Base-by-base conservation (phyloP, 2,113 vertebrate species). In the Rhodinocichla rosea region DNA sequence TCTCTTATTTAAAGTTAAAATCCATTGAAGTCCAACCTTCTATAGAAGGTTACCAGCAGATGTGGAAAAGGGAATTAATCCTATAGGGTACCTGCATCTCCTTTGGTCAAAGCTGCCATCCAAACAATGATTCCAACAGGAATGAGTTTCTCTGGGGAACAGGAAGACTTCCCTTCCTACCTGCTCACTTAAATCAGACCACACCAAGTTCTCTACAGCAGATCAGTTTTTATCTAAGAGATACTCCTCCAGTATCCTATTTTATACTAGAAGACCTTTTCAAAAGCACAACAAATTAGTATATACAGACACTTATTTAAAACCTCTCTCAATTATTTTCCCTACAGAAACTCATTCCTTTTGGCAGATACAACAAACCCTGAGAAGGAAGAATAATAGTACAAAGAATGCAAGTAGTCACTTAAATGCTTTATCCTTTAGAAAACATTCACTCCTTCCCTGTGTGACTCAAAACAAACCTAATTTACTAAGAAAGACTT, bases 361-460 rank as follows among this genome's bases (percentile, higher is more conserved):
- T 20, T 13, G 35, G 67, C 14, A 78, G 39, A 39, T 67, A 26
- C 1, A 63, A 64, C 45, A 83, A 89, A 35, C 10, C 11, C 55
- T 1, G 19, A 69, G 64, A 89, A 91, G 37, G 27, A 86, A 47
- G n/a, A 81, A 65, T 62, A 52, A 53, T 3, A 63, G 9, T 8
- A n/a, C 44, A 45, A 59, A 74, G 15, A 65, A 44, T 13, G 2
- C 23, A 69, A 42, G 28, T 13, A 73, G 53, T 55, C 35, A 92
- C 65, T 53, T 22, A 45, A 63, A 37, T 13, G 21, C 60, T 95
- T 75, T 73, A 35, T 76, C 63, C 86, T 90, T 56, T 55, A 64
- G n/a, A 92, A n/a, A 88, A 88, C 70, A 90, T 90, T 79, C 62
- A 52, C 63, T 92, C 44, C 65, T 85, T 87, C 85, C 70, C 39